These are phyloP conservation scores for Molanna angustata DNA, from an alignment of 2,888 invertebrate genomes.

Conservation along the genomic window DNA sequence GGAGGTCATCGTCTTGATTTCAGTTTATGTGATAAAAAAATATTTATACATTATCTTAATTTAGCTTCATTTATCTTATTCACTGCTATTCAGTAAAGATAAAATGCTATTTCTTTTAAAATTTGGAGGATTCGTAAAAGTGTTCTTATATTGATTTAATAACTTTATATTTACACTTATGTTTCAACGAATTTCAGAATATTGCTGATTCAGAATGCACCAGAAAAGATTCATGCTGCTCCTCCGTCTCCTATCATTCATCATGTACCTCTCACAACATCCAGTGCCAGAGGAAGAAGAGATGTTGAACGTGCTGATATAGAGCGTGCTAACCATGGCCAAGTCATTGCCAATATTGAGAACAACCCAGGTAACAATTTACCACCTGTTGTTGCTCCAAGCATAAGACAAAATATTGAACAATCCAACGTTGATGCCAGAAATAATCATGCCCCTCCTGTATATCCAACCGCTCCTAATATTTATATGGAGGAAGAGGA, in stretches of 20 bases:
- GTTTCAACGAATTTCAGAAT: slow-evolving; percentile 60
- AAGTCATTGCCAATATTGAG: slow-evolving; percentile 66
- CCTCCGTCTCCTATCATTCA: slow-evolving; percentile 61
- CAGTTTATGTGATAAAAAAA: too few relatives aligned
- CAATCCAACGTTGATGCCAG: slow-evolving; percentile 13
- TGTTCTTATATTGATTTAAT: neutral
- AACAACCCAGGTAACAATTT: slow-evolving; percentile 42
- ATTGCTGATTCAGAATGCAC: slow-evolving; percentile 89
- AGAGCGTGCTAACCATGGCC: slow-evolving; percentile 38
- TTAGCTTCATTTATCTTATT: too few relatives aligned
- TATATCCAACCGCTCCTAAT: slow-evolving; percentile 36
- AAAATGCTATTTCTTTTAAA: too few relatives aligned
- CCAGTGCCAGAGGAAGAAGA: slow-evolving; percentile 34
- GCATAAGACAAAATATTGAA: slow-evolving; percentile 13
- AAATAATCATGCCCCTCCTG: slow-evolving; percentile 33
- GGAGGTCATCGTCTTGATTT: too few relatives aligned
- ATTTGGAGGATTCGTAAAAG: too few relatives aligned
- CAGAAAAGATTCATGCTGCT: slow-evolving; percentile 69
- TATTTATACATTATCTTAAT: too few relatives aligned
- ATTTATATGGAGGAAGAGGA: slow-evolving; percentile 47
- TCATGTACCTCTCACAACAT: slow-evolving; percentile 32
- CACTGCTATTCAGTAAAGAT: too few relatives aligned
- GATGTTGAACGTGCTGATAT: slow-evolving; percentile 21
- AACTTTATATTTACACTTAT: neutral
- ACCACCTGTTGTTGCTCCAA: slow-evolving; percentile 6